A percentile compares a stretch with the other conserved stretches of the same genome.
Conservation (phyloP, 2,888 invertebrate genomes). For the Tipula confusa region DNA sequence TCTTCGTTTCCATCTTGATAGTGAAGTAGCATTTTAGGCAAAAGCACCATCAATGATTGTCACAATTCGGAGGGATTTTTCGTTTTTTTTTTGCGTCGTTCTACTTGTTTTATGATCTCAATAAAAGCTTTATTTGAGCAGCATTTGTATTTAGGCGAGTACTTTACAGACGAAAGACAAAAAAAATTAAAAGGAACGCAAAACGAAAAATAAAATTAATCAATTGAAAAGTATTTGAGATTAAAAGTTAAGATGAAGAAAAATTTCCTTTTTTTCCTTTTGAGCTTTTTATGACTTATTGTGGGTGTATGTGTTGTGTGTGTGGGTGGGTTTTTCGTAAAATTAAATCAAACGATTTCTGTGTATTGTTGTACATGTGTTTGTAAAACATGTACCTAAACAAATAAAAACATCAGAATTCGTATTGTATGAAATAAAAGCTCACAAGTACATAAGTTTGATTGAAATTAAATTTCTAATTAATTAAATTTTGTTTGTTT, state of each 20-base stretch:
- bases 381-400: background rate
- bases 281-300: background rate
- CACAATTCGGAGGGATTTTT: background rate
- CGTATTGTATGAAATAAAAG: background rate
- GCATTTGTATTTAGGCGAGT: background rate
- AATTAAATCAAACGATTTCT: background rate
- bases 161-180: background rate
- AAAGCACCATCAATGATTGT: background rate
- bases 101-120: background rate
- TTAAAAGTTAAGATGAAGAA: slow-evolving; percentile 1
- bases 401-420: background rate
- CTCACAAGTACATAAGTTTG: background rate
- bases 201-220: background rate
- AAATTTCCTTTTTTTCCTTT: background rate
- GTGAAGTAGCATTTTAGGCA: background rate
- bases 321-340: background rate
- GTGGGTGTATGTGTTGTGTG: background rate
- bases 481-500: slow-evolving; percentile 1
- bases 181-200: no score
- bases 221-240: slow-evolving; percentile 25
- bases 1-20: background rate
- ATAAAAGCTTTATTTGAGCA: background rate
- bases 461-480: slow-evolving; percentile 3
- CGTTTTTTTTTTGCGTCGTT: background rate
- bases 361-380: background rate